phyloP scores from a whole-genome alignment of 1,140 invertebrate genomes.

The Chymomyza costata region DNA sequence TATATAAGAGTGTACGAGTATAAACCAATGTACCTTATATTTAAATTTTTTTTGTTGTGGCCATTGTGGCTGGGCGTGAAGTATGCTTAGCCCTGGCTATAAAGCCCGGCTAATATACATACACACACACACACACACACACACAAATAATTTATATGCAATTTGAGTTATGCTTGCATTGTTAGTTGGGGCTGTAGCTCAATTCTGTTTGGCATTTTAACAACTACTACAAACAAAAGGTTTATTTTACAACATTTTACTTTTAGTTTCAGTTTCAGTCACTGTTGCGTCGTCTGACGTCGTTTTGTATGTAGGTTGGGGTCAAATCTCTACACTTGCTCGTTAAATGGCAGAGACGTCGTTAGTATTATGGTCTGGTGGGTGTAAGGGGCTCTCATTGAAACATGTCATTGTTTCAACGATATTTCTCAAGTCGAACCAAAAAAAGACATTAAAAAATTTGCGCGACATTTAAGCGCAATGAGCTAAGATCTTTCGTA shows the following conservation, averaged over 20 bases:
- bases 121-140: slow-evolving; percentile 12
- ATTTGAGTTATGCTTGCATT: too few species aligned
- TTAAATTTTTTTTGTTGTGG: slow-evolving; percentile 22
- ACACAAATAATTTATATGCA: neutral
- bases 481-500: too few species aligned
- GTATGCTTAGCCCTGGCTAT: slow-evolving; percentile 36
- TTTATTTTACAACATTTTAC: slow-evolving; percentile 63
- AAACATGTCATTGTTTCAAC: too few species aligned
- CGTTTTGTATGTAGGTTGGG: slow-evolving; percentile 58
- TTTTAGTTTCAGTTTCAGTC: slow-evolving; percentile 55
- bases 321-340: slow-evolving; percentile 68
- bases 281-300: slow-evolving; percentile 12
- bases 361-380: slow-evolving; percentile 21
- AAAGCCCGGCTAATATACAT: slow-evolving; percentile 13
- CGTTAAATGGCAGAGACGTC: slow-evolving; percentile 46
- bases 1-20: too few species aligned
- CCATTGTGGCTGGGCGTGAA: slow-evolving; percentile 41
- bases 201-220: slow-evolving; percentile 38
- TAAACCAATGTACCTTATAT: slow-evolving; percentile 12
- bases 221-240: slow-evolving; percentile 23
- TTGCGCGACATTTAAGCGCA: too few species aligned
- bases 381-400: slow-evolving; percentile 22
- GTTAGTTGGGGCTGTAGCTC: slow-evolving; percentile 3
- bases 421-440: too few species aligned
- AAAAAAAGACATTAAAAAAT: too few species aligned